phyloP scores from a whole-genome alignment of 2,113 vertebrate species.

The Odocoileus virginianus region DNA sequence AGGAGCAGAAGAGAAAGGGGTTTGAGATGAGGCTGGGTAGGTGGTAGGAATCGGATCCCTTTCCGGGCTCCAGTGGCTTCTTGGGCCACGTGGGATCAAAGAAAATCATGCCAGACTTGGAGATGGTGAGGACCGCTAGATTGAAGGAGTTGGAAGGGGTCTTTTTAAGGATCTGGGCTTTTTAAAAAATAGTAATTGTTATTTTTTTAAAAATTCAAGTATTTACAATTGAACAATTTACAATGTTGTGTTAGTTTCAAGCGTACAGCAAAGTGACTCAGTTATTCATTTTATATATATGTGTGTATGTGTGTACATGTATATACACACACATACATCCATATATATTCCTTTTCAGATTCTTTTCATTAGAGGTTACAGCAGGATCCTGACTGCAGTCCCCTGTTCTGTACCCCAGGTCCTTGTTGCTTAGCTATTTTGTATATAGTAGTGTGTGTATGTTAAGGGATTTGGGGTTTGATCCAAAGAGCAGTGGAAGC shows the following conservation, averaged over 20 bases:
- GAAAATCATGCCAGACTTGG: too few relatives aligned
- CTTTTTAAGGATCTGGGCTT: not conserved
- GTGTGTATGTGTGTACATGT: not conserved
- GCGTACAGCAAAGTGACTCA: not conserved
- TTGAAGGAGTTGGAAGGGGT: not conserved
- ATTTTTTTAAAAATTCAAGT: not conserved
- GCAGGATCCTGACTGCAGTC: not conserved
- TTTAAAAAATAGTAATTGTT: not conserved
- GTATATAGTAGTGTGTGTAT: not conserved
- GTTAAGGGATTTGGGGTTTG: not conserved
- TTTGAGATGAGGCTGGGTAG: not conserved
- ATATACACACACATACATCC: not conserved
- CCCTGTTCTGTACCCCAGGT: not conserved
- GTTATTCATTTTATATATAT: not conserved
- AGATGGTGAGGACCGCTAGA: not conserved
- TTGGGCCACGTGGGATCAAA: not conserved
- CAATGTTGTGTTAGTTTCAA: not conserved
- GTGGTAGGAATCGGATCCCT: rapidly evolving
- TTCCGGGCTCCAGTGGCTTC: not conserved
- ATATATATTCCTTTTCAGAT: not conserved
- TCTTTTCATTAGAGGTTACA: not conserved
- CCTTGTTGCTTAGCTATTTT: not conserved
- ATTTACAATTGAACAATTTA: not conserved
- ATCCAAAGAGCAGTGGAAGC: not conserved
- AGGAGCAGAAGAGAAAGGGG: not conserved